Evolutionary conservation across 2,888 invertebrate species (phyloP).

Genomic region (Desoria tigrina): DNA sequence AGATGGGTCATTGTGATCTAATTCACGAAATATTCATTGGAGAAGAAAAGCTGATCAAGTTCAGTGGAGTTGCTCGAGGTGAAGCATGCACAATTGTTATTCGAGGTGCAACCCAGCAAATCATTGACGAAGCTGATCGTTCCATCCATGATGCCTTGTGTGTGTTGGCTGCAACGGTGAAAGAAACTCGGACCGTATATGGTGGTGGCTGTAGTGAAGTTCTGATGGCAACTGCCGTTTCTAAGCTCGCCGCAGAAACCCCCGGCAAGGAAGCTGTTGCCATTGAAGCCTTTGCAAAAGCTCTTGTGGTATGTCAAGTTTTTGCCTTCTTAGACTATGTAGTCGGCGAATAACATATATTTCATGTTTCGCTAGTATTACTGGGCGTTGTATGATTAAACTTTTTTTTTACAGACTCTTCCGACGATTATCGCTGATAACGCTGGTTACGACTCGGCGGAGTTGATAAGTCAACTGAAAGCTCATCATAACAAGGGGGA

Average conservation of each 20-base stretch:
- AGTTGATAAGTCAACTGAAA: constrained; percentile 85
- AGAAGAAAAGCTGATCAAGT: constrained; percentile 90
- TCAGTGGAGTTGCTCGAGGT: constrained; percentile 90
- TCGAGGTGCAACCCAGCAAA: constrained; percentile 96
- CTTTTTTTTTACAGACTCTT: constrained; percentile 64
- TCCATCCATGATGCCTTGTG: constrained; percentile 98
- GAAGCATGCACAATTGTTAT: constrained; percentile 97
- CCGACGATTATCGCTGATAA: constrained; percentile 98
- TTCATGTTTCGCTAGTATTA: constrained; percentile 6
- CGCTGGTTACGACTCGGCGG: constrained; percentile 96
- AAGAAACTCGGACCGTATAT: constrained; percentile 84
- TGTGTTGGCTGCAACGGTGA: constrained; percentile 91
- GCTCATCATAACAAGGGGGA: constrained; percentile 86
- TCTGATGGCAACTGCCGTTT: constrained; percentile 93
- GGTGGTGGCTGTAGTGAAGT: constrained; percentile 97
- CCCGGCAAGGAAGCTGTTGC: constrained; percentile 97
- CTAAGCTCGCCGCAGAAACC: constrained; percentile 77
- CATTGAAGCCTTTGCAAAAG: constrained; percentile 90
- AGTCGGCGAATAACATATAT: not conserved
- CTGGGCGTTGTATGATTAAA: too few relatives aligned
- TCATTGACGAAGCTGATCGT: constrained; percentile 96
- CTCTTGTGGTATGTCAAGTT: constrained; percentile 67
- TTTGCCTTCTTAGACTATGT: too few relatives aligned
- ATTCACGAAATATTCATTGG: constrained; percentile 99
- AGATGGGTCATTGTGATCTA: constrained; percentile 88